Evolutionary conservation across 1,140 invertebrate genomes (phyloP).

Genomic region (Sinonovacula constricta): DNA sequence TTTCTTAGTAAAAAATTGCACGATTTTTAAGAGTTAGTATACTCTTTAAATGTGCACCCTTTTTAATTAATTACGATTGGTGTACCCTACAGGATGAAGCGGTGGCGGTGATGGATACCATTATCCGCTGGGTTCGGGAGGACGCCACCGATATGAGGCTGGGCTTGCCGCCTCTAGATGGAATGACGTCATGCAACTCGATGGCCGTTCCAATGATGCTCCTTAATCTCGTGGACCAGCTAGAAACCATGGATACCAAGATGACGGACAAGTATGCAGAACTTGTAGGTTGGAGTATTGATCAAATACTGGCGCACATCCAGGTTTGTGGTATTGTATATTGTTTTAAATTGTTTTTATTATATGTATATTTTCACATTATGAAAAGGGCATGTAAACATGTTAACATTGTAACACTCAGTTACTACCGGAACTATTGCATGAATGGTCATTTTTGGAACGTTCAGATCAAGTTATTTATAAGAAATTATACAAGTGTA

Average conservation of each 20-base stretch:
- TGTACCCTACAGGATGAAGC: conserved; percentile 58
- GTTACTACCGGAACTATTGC: background rate
- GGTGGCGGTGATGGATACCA: conserved; percentile 65
- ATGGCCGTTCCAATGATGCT: conserved; percentile 74
- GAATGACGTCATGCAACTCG: conserved; percentile 32
- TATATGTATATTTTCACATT: background rate
- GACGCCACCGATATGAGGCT: conserved; percentile 57
- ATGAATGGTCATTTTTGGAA: background rate
- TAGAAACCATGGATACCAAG: conserved; percentile 58
- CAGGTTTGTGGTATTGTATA: conserved; percentile 54
- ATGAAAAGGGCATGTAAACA: background rate
- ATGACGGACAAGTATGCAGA: conserved; percentile 53
- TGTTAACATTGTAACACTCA: background rate
- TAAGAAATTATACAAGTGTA: too few species aligned
- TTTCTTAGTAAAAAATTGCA: too few species aligned
- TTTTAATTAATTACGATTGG: background rate
- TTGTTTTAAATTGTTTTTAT: background rate
- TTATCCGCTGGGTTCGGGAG: conserved; percentile 63
- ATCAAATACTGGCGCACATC: conserved; percentile 59
- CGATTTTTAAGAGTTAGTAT: too few species aligned
- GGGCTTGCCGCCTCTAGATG: conserved; percentile 53
- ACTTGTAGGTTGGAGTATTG: conserved; percentile 60
- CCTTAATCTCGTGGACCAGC: conserved; percentile 62
- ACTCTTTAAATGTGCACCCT: too few species aligned
- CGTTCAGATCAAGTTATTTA: background rate